Conservation (phyloP, 2,888 invertebrate species). For the Oxycera nigricornis region DNA sequence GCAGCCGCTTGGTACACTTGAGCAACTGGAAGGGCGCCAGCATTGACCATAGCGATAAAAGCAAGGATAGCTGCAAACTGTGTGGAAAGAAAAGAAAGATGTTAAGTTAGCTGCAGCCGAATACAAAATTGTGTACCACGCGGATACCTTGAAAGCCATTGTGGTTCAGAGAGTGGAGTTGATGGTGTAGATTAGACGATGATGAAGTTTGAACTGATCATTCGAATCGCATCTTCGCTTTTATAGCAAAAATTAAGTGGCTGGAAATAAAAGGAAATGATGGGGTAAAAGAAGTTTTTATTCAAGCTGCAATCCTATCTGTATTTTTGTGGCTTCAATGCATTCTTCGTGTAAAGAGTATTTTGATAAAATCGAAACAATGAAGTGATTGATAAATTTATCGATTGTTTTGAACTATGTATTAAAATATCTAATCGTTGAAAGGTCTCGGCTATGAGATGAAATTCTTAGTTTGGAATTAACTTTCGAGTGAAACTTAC, state of each 20-base stretch:
- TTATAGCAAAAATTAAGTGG: background rate
- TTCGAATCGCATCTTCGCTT: background rate
- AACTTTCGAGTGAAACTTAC: too few species aligned
- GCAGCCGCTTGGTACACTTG: slow-evolving; percentile 43
- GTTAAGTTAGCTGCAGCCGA: background rate
- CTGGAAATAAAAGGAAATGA: background rate
- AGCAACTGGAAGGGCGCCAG: slow-evolving; percentile 42
- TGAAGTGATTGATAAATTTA: too few species aligned
- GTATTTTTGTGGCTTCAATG: too few species aligned
- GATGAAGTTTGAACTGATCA: slow-evolving; percentile 13
- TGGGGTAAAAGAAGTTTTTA: background rate
- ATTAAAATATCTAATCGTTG: too few species aligned
- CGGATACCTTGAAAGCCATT: slow-evolving; percentile 49
- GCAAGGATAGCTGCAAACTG: slow-evolving; percentile 48
- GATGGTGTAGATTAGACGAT: background rate
- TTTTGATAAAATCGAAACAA: too few species aligned
- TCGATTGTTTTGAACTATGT: too few species aligned
- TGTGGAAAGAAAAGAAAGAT: slow-evolving; percentile 19
- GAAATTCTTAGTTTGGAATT: too few species aligned
- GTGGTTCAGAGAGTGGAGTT: slow-evolving; percentile 35
- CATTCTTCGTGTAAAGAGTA: too few species aligned
- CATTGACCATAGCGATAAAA: slow-evolving; percentile 46
- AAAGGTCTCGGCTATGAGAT: too few species aligned
- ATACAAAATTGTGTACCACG: background rate
- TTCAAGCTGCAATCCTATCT: too few species aligned